phyloP scores from a whole-genome alignment of 2,113 vertebrate species.

The Ursus arctos region DNA sequence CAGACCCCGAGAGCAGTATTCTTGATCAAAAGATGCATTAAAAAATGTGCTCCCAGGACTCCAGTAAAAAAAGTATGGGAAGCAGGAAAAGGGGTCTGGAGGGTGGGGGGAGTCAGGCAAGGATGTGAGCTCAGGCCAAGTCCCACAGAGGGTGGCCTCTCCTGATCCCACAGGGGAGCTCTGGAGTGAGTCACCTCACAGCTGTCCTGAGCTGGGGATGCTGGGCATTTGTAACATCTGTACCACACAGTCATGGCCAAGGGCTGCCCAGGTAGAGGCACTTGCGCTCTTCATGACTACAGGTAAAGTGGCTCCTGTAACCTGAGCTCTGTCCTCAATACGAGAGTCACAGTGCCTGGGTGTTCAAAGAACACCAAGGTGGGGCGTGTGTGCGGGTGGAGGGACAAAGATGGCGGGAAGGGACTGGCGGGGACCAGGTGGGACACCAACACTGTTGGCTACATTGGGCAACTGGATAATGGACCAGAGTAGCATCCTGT shows the following conservation, averaged over 20 bases:
- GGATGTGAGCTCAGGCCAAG: too few relatives aligned
- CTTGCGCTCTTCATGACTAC: background rate
- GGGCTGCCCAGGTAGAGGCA: too few relatives aligned
- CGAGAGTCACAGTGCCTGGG: background rate
- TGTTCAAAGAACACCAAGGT: background rate
- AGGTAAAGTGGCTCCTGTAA: background rate
- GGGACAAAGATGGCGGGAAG: background rate
- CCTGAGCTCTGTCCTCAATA: background rate
- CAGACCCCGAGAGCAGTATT: background rate
- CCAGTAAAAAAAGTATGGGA: background rate
- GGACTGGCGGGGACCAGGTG: fast-evolving
- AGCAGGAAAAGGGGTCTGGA: fast-evolving
- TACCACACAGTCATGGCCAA: background rate
- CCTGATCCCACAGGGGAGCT: background rate
- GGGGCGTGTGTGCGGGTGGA: background rate
- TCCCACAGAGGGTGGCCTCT: background rate
- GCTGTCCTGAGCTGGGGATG: background rate
- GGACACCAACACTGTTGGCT: fast-evolving
- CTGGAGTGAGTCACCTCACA: background rate
- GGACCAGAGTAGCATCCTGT: background rate
- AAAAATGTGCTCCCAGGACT: background rate
- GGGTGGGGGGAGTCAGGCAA: too few relatives aligned
- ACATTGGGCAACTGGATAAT: background rate
- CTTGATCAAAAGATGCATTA: background rate
- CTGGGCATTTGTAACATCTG: background rate